Evolutionary conservation across 2,888 invertebrate species (phyloP).

Genomic region (Rhabditoides inermis): DNA sequence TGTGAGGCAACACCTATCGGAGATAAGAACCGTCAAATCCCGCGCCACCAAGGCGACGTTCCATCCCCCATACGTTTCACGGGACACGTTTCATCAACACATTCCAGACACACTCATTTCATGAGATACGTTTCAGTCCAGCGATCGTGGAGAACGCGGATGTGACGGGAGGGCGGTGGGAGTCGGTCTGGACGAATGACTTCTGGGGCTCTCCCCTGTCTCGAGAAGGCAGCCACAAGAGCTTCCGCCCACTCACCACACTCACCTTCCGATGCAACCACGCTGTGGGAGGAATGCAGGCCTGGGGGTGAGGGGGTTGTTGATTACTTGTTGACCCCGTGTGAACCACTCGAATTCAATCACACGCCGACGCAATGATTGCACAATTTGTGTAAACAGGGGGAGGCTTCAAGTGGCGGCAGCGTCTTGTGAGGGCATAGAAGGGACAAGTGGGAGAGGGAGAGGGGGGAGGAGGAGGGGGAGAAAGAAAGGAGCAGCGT

Average conservation of each 20-base stretch:
- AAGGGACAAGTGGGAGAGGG: too few species aligned
- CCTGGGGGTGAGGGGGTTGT: not conserved
- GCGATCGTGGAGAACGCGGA: slow-evolving; percentile 90
- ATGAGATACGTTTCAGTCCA: slow-evolving; percentile 66
- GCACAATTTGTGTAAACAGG: too few species aligned
- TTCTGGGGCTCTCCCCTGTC: slow-evolving; percentile 94
- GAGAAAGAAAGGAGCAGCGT: slow-evolving; percentile 2
- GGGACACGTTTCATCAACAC: too few species aligned
- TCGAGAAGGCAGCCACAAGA: slow-evolving; percentile 88
- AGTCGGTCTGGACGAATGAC: slow-evolving; percentile 78
- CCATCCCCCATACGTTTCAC: too few species aligned
- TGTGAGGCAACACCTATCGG: too few species aligned
- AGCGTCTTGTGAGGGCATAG: too few species aligned
- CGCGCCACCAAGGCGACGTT: too few species aligned
- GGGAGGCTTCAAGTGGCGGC: too few species aligned
- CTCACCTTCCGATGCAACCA: slow-evolving; percentile 78
- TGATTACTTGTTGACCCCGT: too few species aligned
- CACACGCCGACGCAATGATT: too few species aligned
- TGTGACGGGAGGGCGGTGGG: slow-evolving; percentile 68
- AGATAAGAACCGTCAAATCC: too few species aligned
- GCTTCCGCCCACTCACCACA: slow-evolving; percentile 84
- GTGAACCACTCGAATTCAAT: too few species aligned
- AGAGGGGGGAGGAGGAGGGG: not conserved
- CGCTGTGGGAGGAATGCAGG: slow-evolving; percentile 57
- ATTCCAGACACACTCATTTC: not conserved